Evolutionary conservation across 2,113 vertebrate genomes (phyloP).

Genomic region (Coturnix japonica): DNA sequence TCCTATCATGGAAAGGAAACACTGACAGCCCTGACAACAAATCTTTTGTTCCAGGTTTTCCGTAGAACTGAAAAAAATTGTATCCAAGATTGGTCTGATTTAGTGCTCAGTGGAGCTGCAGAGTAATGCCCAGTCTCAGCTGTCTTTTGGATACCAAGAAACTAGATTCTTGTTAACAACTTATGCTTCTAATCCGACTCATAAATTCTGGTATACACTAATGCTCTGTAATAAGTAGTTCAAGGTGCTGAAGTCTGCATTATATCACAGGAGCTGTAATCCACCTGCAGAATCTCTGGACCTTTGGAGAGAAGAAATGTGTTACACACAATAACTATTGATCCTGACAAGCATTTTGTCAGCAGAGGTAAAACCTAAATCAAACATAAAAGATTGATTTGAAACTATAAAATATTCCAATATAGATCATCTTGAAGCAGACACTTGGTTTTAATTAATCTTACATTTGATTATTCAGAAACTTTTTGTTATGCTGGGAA

Average conservation of each 20-base stretch:
- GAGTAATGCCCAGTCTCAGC: not conserved
- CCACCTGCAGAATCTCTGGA: not conserved
- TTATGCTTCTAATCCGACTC: not conserved
- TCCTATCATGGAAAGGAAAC: not conserved
- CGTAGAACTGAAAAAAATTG: not conserved
- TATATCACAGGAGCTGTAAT: not conserved
- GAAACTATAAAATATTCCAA: not conserved
- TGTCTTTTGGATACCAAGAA: not conserved
- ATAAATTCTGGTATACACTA: not conserved
- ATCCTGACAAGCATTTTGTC: not conserved
- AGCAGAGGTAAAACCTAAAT: not conserved
- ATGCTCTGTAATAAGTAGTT: not conserved
- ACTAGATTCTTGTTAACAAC: not conserved
- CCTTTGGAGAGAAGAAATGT: not conserved
- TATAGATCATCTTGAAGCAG: not conserved
- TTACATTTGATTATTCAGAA: not conserved
- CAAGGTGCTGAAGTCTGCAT: not conserved
- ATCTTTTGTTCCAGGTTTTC: not conserved
- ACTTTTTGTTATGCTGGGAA: not conserved
- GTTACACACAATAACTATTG: not conserved
- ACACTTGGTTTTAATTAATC: no score
- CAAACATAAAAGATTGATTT: not conserved
- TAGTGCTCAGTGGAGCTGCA: not conserved
- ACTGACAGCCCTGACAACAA: not conserved
- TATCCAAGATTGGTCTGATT: not conserved